Evolutionary conservation across 2,797 vertebrate species (phyloP), one percentile per base, ranked within the genome.

Genomic region (Gymnopithys bicolor): DNA sequence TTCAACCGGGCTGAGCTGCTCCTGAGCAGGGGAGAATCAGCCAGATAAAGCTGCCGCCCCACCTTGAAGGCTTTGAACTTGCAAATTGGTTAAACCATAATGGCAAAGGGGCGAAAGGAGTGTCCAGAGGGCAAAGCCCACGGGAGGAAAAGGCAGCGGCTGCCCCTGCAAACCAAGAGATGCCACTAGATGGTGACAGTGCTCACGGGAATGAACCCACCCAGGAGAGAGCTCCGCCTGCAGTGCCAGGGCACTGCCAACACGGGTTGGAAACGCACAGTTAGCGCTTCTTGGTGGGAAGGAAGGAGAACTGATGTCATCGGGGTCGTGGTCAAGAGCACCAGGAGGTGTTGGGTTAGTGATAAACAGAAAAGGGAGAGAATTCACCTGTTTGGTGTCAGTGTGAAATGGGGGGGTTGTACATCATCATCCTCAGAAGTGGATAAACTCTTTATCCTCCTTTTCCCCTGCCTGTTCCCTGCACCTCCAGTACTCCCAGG

Each of bases 121-220:
- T 3, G 68, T 7, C 51, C 59, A 0, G 0, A 25, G 74, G 69
- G 49, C 30, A 60, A 77, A 53, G 0, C 21, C 25, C 9, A 0
- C 1, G 1, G 63, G 30, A 58, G 33, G 25, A 8, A 0, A 10
- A 30, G 0, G 9, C 25, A 6, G 1, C 6, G 10, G 56, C 75
- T 71, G 53, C 28, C 75, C 67, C 35, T 19, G 3, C 56, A 35
- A 27, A 19, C 32, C 55, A 9, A 0, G 2, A 84, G 46, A 4
- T 92, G 83, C 95, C 96, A 95, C 95, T 96, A 96, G 93, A 68
- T 96, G 95, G 95, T 82, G 96, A 84, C 93, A 96, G 56, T 25
- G 63, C 91, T 91, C 67, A 28, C 30, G 41, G 83, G 88, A 94
- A 81, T 30, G 22, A 13, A 58, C n/a, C 19, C 5, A 7, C 15